Evolutionary conservation across 30 jellyfish, hydroid and myxozoan species (phyloP).

Genomic region (Sanderia malayensis): DNA sequence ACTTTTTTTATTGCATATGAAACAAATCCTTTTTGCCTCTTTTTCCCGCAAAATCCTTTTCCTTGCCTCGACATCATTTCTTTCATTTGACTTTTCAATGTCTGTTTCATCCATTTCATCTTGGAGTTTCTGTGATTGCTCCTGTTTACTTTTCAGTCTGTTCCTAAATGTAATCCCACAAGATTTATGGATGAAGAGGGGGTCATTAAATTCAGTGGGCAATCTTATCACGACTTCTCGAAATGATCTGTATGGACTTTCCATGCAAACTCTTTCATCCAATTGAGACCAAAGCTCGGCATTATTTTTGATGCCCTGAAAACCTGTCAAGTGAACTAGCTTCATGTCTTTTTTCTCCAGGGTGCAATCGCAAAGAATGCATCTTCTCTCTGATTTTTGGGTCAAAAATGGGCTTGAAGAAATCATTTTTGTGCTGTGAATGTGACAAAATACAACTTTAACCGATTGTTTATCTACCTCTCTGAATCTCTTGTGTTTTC

Average conservation of each 20-base stretch:
- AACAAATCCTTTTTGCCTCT: slow-evolving; percentile 32
- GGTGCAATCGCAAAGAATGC: too few species aligned
- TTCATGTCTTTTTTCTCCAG: slow-evolving; percentile 19
- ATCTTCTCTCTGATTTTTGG: too few species aligned
- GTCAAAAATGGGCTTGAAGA: too few species aligned
- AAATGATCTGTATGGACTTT: slow-evolving; percentile 29
- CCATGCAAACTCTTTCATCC: slow-evolving; percentile 21
- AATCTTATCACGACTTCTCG: slow-evolving; percentile 28
- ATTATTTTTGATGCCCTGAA: slow-evolving; percentile 32
- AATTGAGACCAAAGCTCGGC: slow-evolving; percentile 27
- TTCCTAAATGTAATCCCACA: slow-evolving; percentile 37
- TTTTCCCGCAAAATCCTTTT: slow-evolving; percentile 24
- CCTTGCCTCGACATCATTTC: slow-evolving; percentile 18
- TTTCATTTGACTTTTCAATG: slow-evolving; percentile 1
- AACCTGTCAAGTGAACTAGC: slow-evolving; percentile 24
- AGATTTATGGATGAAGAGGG: slow-evolving; percentile 29
- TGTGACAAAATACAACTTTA: slow-evolving; percentile 1
- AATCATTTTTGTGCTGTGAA: too few species aligned
- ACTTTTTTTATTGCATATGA: slow-evolving; percentile 24
- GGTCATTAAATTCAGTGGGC: slow-evolving; percentile 28
- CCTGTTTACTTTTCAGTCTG: slow-evolving; percentile 29
- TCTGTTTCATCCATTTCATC: not conserved
- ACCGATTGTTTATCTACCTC: not conserved
- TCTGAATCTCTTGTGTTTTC: not conserved
- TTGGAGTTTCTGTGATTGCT: slow-evolving; percentile 42